Conservation (phyloP, 2,888 invertebrate species). For the Aphodius sticticus region DNA sequence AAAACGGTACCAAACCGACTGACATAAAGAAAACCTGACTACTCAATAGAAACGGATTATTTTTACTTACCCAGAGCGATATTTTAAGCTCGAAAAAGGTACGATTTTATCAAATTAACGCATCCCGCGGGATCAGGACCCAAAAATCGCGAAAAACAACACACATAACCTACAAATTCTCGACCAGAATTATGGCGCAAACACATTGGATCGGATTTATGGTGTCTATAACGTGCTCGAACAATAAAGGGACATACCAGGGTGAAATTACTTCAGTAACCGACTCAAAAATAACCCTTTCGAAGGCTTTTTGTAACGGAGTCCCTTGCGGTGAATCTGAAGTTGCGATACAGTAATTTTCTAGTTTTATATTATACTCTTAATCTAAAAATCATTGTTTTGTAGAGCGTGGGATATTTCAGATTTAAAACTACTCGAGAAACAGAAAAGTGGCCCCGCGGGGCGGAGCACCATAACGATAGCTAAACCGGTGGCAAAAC, state of each 20-base stretch:
- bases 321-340: slow-evolving; percentile 66
- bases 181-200: neutral
- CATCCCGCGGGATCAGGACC: neutral
- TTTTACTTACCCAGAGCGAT: neutral
- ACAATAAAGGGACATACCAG: slow-evolving; percentile 82
- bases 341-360: slow-evolving; percentile 68
- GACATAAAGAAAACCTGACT: neutral
- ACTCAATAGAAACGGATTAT: neutral
- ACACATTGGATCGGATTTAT: slow-evolving; percentile 78
- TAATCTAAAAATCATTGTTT: slow-evolving; percentile 25
- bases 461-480: slow-evolving; percentile 63
- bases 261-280: slow-evolving; percentile 79
- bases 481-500: slow-evolving; percentile 65
- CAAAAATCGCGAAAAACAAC: neutral
- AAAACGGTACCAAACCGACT: neutral
- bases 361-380: slow-evolving; percentile 17
- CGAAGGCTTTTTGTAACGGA: slow-evolving; percentile 86
- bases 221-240: slow-evolving; percentile 84
- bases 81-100: neutral
- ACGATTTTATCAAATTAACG: neutral
- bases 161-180: slow-evolving; percentile 4
- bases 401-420: slow-evolving; percentile 76
- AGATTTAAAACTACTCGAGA: slow-evolving; percentile 78
- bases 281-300: slow-evolving; percentile 74
- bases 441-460: slow-evolving; percentile 59